Base-by-base conservation (phyloP, 2,113 vertebrate genomes). In the Podilymbus podiceps region DNA sequence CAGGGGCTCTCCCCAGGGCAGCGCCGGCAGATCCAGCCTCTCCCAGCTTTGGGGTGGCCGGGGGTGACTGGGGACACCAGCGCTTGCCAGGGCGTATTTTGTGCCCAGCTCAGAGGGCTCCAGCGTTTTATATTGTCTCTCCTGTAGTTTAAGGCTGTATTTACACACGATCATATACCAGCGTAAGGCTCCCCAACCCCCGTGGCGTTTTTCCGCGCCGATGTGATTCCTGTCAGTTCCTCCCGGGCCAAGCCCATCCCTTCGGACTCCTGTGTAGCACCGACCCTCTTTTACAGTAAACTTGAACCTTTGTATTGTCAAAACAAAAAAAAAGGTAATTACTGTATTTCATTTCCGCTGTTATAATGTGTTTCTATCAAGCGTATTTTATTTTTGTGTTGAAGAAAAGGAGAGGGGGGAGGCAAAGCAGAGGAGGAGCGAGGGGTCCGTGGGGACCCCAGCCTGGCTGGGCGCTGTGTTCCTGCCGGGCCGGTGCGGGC, bases 271-370 rank as follows among this genome's bases (percentile, higher is more conserved):
- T 2, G 3, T 44, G 90, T 94, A 96, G 88, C 95, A 63, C 76
- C 68, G 0, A 71, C 79, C 62, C 78, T 27, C 82, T 94, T 83
- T 88, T 84, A 64, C 95, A 92, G 95, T 96, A 97, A 95, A 96
- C 94, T 85, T 93, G 96, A 94, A 95, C 88, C 94, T 95, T 95
- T 96, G 90, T 96, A 94, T 96, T 12, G 5, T 92, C 66, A 84
- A 88, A 72, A 71, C 69, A 20, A n/a, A 53, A n/a, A 60, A 74
- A 69, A 68, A 63, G 53, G 74, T 85, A 67, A 93, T 96, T 22
- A 60, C 95, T 64, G 73, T 94, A 81, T 95, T 92, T 78, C n/a
- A 84, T 68, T 91, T 53, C 21, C 81, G 56, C 40, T 5, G 18
- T 47, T 56, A 49, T 15, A n/a, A 40, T 24, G 82, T 46, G 74